phyloP scores from a whole-genome alignment of 2,113 vertebrate species.

The Nycticebus coucang region DNA sequence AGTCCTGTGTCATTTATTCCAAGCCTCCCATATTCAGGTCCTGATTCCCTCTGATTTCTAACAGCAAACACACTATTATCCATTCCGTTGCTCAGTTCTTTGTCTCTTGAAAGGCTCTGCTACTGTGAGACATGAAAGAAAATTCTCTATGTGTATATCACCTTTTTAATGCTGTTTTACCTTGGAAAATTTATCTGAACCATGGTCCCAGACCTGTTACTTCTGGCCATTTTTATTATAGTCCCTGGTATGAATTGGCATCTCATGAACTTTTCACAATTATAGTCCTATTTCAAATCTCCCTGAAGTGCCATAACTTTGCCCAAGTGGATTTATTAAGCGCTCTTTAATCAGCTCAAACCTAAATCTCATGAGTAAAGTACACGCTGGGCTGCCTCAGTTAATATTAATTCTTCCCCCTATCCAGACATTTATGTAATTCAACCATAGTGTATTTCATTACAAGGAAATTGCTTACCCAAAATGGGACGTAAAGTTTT shows the following conservation, averaged over 20 bases:
- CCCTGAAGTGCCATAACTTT: constrained; percentile 47
- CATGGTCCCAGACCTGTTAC: background rate
- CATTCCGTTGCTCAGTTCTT: background rate
- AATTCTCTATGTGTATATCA: constrained; percentile 41
- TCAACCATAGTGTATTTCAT: background rate
- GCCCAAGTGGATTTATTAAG: constrained; percentile 69
- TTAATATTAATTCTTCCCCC: background rate
- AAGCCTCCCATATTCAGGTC: background rate
- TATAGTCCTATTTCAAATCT: constrained; percentile 50
- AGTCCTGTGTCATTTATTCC: constrained; percentile 4
- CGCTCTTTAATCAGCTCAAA: constrained; percentile 62
- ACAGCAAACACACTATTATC: constrained; percentile 5
- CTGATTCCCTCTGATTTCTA: constrained; percentile 23
- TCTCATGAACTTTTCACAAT: constrained; percentile 18
- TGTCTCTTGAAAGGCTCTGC: constrained; percentile 3
- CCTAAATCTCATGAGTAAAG: constrained; percentile 57
- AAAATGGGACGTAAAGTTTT: constrained; percentile 5
- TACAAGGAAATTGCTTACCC: background rate
- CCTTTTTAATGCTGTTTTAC: constrained; percentile 61
- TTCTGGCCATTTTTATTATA: constrained; percentile 59
- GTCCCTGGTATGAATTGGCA: background rate
- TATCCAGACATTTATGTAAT: background rate
- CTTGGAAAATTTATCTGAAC: constrained; percentile 65
- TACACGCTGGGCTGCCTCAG: background rate
- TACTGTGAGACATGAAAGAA: constrained; percentile 23